Evolutionary conservation across 2,888 invertebrate genomes (phyloP).

Genomic region (Piscicola geometra): DNA sequence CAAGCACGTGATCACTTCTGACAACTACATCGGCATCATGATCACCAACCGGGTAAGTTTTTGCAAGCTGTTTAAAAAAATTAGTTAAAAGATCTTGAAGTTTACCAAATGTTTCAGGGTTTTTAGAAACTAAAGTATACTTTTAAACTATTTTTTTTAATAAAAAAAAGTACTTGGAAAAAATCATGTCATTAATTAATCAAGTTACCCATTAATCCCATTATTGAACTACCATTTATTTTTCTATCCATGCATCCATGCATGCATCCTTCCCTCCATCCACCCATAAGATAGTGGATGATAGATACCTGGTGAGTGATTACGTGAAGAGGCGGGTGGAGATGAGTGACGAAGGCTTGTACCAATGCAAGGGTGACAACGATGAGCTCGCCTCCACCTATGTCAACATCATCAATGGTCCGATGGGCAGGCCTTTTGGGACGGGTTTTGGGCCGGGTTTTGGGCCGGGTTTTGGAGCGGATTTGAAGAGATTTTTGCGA

Average conservation of each 20-base stretch:
- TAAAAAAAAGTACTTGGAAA: no score
- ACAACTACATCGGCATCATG: constrained; percentile 44
- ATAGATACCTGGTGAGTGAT: constrained; percentile 45
- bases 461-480: not conserved
- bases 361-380: constrained; percentile 48
- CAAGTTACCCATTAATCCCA: no score
- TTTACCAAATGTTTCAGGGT: no score
- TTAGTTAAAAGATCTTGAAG: no score
- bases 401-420: constrained; percentile 50
- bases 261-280: not conserved
- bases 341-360: constrained; percentile 48
- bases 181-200: no score
- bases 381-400: constrained; percentile 47
- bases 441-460: not conserved
- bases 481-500: no score
- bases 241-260: no score
- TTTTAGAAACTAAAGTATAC: no score
- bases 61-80: no score
- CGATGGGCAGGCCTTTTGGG: no score
- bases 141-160: no score
- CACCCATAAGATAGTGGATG: constrained; percentile 21
- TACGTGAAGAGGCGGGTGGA: constrained; percentile 47
- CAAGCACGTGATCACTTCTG: constrained; percentile 47
- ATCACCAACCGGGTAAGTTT: constrained; percentile 47
- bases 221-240: no score